phyloP scores from a whole-genome alignment of 2,113 vertebrate genomes.

The Todiramphus chloris region DNA sequence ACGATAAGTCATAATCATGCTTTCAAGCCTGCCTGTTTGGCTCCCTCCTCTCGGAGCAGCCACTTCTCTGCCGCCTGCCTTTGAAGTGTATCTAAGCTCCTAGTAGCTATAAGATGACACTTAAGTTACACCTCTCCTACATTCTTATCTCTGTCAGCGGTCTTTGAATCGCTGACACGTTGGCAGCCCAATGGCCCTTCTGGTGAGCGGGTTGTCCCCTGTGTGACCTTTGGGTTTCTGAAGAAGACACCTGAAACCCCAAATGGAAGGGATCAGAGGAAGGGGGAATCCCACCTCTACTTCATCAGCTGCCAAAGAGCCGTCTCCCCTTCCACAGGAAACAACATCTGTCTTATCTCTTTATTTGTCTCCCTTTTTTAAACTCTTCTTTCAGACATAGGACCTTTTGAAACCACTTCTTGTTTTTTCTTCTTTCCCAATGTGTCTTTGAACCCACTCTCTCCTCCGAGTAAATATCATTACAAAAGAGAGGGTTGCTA shows the following conservation, averaged over 20 bases:
- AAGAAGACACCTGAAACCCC: conserved; percentile 71
- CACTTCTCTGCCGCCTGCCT: not conserved
- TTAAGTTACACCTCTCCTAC: conserved; percentile 54
- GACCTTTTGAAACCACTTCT: not conserved
- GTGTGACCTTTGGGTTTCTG: conserved; percentile 69
- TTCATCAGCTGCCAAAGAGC: conserved; percentile 55
- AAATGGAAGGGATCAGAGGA: conserved; percentile 58
- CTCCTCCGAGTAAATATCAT: not conserved
- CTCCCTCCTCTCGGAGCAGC: not conserved
- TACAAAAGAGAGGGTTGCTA: not conserved
- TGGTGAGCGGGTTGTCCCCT: conserved; percentile 56
- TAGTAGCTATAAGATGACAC: conserved; percentile 54
- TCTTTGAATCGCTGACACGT: conserved; percentile 69
- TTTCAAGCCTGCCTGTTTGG: not conserved
- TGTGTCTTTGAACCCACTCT: not conserved
- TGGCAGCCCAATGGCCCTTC: conserved; percentile 50
- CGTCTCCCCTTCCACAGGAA: conserved; percentile 44
- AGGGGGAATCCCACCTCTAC: conserved; percentile 31
- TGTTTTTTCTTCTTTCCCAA: not conserved
- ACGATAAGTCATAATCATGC: not conserved
- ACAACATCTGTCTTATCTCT: conserved; percentile 57
- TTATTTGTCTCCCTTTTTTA: not conserved
- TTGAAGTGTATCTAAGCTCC: conserved; percentile 70
- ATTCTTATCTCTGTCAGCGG: conserved; percentile 71
- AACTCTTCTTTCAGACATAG: not conserved